Evolutionary conservation across 2,888 invertebrate species (phyloP), one percentile per base, ranked within the genome.

Genomic region (Pomacea canaliculata): DNA sequence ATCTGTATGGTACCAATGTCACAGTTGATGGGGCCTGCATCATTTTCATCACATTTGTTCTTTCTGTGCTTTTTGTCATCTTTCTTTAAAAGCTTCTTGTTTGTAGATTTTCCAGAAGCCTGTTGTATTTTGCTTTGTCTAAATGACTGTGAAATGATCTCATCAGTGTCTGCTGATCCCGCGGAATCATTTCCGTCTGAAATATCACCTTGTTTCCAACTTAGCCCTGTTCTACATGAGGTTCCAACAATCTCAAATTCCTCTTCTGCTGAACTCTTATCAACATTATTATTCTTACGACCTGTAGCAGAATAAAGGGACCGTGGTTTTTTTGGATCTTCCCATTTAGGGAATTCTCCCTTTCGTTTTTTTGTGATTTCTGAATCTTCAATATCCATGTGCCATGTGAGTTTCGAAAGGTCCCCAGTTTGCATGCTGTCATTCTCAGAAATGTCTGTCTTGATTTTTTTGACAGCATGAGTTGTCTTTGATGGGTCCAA

Each of bases 401-500:
- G 76, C 85, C 86, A 87, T 0, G 87, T 87, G 7, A 87, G 76
- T 56, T 56, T 8, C 10, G 51, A 56, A 56, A 10, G 10, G 51
- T 80, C 67, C 27, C 69, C 70, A 49, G 23, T 56, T 27, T 63
- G 37, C 19, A 23, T 56, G 16, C 60, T 7, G 12, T 46, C 56
- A 8, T 27, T 13, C 27, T 72, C 72, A n/a, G 10, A 27, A 5
- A 71, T 73, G 5, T 84, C 81, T 27, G 78, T 81, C 70, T 85
- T 85, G 19, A 89, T 78, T 72, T 77, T 83, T 76, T 84, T 87
- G 12, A 86, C 70, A 65, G 85, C 83, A 73, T 89, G 88, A n/a
- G 84, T 83, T 65, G 80, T 83, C 76, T 87, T 87, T 46, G 87
- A 87, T n/a, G 89, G 89, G 72, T 88, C 88, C 37, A 69, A n/a